A percentile compares a stretch with the other conserved stretches of the same genome.
These are phyloP conservation scores for Chalcis sispes DNA, from an alignment of 2,888 invertebrate genomes.

Conservation along the genomic window DNA sequence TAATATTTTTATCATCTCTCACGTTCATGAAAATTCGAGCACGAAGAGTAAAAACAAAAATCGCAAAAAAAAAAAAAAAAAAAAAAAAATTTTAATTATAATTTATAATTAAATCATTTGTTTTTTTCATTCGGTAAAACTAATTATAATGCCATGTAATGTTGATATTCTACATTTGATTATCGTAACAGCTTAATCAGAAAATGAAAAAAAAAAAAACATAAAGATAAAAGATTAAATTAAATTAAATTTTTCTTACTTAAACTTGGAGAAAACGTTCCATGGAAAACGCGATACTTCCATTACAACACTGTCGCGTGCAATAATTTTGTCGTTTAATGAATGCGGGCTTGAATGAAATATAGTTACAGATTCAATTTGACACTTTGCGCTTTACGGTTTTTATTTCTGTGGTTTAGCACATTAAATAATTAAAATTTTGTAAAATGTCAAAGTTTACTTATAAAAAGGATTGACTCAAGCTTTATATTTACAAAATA, in stretches of 20 bases:
- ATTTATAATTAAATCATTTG: no score
- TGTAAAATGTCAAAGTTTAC: no score
- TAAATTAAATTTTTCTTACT: slow-evolving; percentile 36
- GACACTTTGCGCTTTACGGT: slow-evolving; percentile 26
- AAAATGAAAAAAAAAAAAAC: slow-evolving; percentile 26
- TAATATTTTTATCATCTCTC: no score
- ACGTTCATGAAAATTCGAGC: no score
- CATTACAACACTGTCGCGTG: slow-evolving; percentile 41
- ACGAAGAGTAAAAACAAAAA: no score
- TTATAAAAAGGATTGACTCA: no score
- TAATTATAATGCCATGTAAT: neutral
- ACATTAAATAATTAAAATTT: slow-evolving; percentile 31
- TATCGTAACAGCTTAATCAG: slow-evolving; percentile 21
- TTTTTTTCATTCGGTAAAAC: no score
- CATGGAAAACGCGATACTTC: slow-evolving; percentile 25
- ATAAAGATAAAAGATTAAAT: slow-evolving; percentile 14
- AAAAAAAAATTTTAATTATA: no score
- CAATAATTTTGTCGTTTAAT: slow-evolving; percentile 37
- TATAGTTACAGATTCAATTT: slow-evolving; percentile 48
- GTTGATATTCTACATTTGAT: neutral
- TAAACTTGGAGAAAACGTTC: neutral
- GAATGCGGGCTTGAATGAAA: slow-evolving; percentile 41
- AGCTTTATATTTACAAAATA: no score
- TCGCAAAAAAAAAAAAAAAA: no score
- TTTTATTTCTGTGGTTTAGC: neutral